Percentiles rank a stretch among this genome's conserved stretches.
Evolutionary conservation across 2,888 invertebrate genomes (phyloP).

Genomic region (Hoplodrina ambigua): DNA sequence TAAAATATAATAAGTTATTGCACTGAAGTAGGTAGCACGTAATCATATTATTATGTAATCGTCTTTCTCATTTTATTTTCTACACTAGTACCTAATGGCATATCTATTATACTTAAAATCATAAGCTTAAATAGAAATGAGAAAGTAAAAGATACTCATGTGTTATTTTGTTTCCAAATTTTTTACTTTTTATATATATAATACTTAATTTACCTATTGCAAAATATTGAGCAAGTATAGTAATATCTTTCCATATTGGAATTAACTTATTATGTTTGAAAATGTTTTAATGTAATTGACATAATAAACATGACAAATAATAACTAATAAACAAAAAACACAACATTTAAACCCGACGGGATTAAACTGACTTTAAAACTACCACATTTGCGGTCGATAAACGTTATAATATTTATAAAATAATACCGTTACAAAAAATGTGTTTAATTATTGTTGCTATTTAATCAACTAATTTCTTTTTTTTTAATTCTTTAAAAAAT

Average conservation of each 20-base stretch:
- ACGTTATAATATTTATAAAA: background rate
- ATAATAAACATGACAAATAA: background rate
- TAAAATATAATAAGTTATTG: background rate
- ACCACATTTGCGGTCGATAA: background rate
- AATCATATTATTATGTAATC: constrained; percentile 14
- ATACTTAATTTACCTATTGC: background rate
- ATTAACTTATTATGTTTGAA: background rate
- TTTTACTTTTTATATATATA: background rate
- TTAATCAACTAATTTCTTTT: too few relatives aligned
- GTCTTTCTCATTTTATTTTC: constrained; percentile 40
- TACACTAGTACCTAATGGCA: constrained; percentile 12
- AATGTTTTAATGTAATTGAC: background rate
- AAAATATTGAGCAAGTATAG: background rate
- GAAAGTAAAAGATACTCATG: constrained; percentile 36
- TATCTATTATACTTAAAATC: constrained; percentile 34
- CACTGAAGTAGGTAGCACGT: background rate
- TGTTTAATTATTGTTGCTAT: too few relatives aligned
- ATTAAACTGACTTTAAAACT: background rate
- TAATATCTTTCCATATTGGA: too few relatives aligned
- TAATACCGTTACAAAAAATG: too few relatives aligned
- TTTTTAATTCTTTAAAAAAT: too few relatives aligned
- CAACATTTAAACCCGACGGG: constrained; percentile 7
- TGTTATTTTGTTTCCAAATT: background rate
- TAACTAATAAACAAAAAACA: background rate
- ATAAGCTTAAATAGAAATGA: constrained; percentile 20